These are phyloP conservation scores for Apus apus DNA, from an alignment of 2,113 vertebrate genomes.

Conservation along the genomic window DNA sequence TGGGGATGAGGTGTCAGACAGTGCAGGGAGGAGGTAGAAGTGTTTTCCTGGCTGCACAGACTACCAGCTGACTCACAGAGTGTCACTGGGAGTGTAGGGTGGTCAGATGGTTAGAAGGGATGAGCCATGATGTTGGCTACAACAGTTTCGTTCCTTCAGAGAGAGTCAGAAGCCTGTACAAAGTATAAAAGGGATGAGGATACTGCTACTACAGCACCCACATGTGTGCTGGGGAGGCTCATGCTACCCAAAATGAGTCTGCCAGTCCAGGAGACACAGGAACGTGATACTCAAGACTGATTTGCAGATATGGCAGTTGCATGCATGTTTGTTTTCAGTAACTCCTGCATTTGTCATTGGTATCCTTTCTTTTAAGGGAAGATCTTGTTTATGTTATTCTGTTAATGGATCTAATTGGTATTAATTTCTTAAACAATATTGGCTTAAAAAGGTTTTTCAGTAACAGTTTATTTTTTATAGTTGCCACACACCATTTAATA, in stretches of 20 bases:
- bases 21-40: background rate
- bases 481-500: background rate
- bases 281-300: background rate
- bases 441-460: constrained; percentile 1
- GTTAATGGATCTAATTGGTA: background rate
- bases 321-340: background rate
- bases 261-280: background rate
- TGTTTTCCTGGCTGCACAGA: background rate
- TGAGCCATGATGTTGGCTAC: background rate
- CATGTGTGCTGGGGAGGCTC: fast-evolving
- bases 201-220: background rate
- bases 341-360: background rate
- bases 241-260: background rate
- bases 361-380: background rate
- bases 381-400: background rate
- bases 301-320: background rate
- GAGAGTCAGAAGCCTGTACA: background rate
- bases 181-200: fast-evolving
- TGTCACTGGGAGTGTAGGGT: background rate
- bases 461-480: background rate
- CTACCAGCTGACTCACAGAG: background rate
- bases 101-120: background rate
- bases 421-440: constrained; percentile 11
- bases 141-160: background rate
- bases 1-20: background rate